Evolutionary conservation across 2,888 invertebrate genomes (phyloP), one percentile per base, ranked within the genome.

Genomic region (Ophion obscuratus): DNA sequence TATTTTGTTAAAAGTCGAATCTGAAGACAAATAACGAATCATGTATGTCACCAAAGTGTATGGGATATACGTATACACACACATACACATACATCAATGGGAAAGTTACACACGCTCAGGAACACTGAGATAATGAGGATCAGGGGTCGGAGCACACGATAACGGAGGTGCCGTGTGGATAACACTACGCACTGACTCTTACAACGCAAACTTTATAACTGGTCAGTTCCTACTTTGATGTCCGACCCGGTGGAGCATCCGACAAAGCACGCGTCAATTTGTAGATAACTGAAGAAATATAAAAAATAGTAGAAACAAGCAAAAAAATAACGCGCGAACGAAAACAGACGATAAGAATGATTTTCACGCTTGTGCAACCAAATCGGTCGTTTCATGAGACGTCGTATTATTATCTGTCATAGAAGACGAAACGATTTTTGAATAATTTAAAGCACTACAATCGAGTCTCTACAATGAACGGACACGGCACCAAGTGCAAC

Each of bases 181-280:
- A 80, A 86, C 73, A 83, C 71, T 68, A 11, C 73, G 24, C 10
- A 73, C 24, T 68, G 44, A 47, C 31, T 73, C 64, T 70, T 62
- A 76, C 62, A 20, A 40, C 74, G 75, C 73, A 66, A 68, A 31
- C 84, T 68, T 53, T 53, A 17, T 88, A 91, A 90, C 89, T 83
- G 87, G 89, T 87, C 88, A 92, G 92, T 92, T 89, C 88, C 88
- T 89, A 88, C 85, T 68, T 88, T 61, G 86, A 83, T 84, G 88
- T 81, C 83, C 76, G 44, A 88, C 83, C 77, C 82, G 67, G 53
- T 73, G 27, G 44, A 57, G 67, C 67, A 14, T 75, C 83, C 68
- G 40, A 73, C 83, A 47, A 66, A 62, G 77, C 53, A 61, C 61
- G 75, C 40, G 62, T 70, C 61, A 47, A 53, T 61, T 47, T 53